A percentile compares a stretch with the other conserved stretches of the same genome.
phyloP scores from a whole-genome alignment of 2,888 invertebrate species.

The Plebejus melissa region DNA sequence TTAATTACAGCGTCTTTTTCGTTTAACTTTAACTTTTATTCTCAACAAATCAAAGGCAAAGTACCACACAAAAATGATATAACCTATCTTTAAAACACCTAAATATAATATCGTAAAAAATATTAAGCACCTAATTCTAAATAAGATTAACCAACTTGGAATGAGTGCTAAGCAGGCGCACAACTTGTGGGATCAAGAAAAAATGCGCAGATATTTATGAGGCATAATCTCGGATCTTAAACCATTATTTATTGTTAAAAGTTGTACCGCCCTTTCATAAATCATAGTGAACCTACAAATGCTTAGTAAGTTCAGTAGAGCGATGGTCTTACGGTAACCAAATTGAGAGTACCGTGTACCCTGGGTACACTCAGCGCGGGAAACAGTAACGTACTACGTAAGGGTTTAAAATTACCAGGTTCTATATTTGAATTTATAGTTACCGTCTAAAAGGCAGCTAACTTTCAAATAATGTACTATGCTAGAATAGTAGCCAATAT shows the following conservation, averaged over 20 bases:
- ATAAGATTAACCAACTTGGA: not conserved
- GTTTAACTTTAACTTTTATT: too few species aligned
- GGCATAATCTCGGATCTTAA: conserved; percentile 9
- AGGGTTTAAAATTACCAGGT: not conserved
- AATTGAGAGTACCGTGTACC: conserved; percentile 48
- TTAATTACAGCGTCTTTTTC: too few species aligned
- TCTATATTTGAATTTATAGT: conserved; percentile 31
- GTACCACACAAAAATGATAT: too few species aligned
- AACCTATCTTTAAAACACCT: too few species aligned
- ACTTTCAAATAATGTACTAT: not conserved
- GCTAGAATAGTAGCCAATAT: not conserved
- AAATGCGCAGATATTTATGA: conserved; percentile 14
- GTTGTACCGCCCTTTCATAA: conserved; percentile 28
- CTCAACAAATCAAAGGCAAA: too few species aligned
- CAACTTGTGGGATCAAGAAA: conserved; percentile 10
- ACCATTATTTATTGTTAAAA: conserved; percentile 26
- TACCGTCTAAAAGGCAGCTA: not conserved
- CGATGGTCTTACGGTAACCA: conserved; percentile 61
- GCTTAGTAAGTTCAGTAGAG: conserved; percentile 58
- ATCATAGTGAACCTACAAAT: conserved; percentile 48
- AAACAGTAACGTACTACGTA: conserved; percentile 26
- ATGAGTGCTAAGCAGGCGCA: conserved; percentile 1
- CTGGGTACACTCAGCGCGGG: conserved; percentile 24
- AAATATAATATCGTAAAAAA: not conserved
- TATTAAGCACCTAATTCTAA: not conserved